Evolutionary conservation across 2,888 invertebrate species (phyloP).

Genomic region (Apotomis betuletana): DNA sequence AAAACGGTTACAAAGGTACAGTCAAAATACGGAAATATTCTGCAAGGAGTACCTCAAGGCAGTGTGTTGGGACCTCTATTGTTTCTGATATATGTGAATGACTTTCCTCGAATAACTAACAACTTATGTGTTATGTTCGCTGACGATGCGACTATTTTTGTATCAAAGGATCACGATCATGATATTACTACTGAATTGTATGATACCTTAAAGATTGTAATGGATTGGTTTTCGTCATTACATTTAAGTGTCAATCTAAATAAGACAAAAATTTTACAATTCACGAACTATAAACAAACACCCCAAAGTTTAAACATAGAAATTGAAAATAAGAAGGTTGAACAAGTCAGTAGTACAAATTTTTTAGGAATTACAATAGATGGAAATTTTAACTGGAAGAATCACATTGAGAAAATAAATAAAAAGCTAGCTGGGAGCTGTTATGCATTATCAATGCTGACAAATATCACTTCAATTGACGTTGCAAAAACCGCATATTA

Average conservation of each 20-base stretch:
- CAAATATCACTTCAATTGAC: neutral
- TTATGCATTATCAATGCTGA: slow-evolving; percentile 1
- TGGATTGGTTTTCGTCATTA: slow-evolving; percentile 12
- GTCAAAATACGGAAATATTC: no score
- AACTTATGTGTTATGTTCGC: slow-evolving; percentile 22
- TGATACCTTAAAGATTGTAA: neutral
- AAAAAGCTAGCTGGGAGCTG: neutral
- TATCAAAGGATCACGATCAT: neutral
- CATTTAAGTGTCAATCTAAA: slow-evolving; percentile 11
- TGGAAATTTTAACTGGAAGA: neutral
- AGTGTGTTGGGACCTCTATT: no score
- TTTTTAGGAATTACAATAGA: slow-evolving; percentile 5
- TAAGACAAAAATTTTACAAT: slow-evolving; percentile 14
- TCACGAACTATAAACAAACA: slow-evolving; percentile 10
- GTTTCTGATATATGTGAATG: neutral
- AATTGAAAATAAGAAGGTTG: slow-evolving; percentile 2
- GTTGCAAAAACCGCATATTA: slow-evolving; percentile 3
- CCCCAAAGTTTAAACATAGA: neutral
- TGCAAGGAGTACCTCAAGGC: no score
- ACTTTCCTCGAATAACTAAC: slow-evolving; percentile 16
- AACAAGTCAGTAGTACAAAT: neutral
- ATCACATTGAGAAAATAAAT: slow-evolving; percentile 1
- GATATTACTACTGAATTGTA: slow-evolving; percentile 2
- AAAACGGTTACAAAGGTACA: no score
- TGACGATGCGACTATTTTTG: slow-evolving; percentile 15